Percentiles rank a stretch among this genome's conserved stretches.
Evolutionary conservation across 2,797 vertebrate genomes (phyloP).

Genomic region (Cheracebus regulus): DNA sequence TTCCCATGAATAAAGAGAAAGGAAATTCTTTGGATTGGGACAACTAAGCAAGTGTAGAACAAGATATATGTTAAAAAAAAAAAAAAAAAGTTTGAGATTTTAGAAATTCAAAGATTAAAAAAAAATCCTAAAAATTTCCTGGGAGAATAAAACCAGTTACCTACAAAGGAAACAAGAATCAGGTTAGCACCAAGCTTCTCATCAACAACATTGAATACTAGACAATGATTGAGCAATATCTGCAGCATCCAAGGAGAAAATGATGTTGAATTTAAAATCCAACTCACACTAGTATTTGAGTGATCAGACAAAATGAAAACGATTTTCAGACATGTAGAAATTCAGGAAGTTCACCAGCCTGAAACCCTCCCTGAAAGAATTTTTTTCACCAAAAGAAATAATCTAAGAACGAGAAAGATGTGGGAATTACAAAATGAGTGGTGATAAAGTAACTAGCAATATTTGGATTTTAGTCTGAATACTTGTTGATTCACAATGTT

Average conservation of each 20-base stretch:
- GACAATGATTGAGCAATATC: background rate
- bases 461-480: background rate
- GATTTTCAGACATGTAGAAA: background rate
- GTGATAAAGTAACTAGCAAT: constrained; percentile 24
- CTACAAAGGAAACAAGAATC: background rate
- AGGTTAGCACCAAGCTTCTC: background rate
- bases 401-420: background rate
- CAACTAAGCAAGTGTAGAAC: background rate
- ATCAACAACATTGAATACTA: background rate
- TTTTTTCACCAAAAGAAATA: background rate
- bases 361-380: background rate
- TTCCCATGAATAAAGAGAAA: constrained; percentile 16
- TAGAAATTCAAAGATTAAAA: background rate
- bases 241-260: background rate
- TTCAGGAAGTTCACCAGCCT: background rate
- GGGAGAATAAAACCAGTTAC: background rate
- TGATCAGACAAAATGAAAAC: background rate
- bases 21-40: background rate
- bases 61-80: background rate
- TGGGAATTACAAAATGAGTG: background rate
- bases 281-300: background rate
- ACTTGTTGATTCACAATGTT: background rate
- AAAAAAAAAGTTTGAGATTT: background rate
- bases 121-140: background rate
- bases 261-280: background rate